phyloP scores from a whole-genome alignment of 2,888 invertebrate genomes.

The Charanyca ferruginea region DNA sequence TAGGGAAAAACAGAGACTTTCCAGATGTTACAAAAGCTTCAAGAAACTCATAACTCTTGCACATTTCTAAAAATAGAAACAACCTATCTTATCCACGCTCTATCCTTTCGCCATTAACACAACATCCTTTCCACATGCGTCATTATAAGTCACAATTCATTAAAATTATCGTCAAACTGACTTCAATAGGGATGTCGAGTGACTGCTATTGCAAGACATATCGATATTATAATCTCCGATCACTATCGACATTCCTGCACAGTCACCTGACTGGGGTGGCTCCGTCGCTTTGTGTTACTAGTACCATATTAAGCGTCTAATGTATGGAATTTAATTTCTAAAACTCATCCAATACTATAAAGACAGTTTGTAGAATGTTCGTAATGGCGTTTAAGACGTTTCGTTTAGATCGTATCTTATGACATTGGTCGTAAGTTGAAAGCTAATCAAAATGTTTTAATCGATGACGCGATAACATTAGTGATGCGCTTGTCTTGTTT shows the following conservation, averaged over 20 bases:
- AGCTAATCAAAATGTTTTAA: conserved; percentile 91
- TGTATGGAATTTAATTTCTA: conserved; percentile 89
- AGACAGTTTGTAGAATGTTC: conserved; percentile 79
- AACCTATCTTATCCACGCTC: conserved; percentile 60
- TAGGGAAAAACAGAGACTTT: background rate
- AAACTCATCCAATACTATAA: conserved; percentile 78
- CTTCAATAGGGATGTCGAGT: conserved; percentile 89
- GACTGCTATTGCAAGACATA: conserved; percentile 86
- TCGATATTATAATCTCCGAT: conserved; percentile 88
- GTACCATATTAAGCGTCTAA: conserved; percentile 89
- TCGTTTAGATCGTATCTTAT: conserved; percentile 83
- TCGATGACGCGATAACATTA: conserved; percentile 89
- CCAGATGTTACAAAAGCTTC: background rate
- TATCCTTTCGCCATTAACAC: conserved; percentile 70
- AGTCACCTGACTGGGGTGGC: conserved; percentile 90
- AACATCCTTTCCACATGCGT: conserved; percentile 84
- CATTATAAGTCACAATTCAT: conserved; percentile 90
- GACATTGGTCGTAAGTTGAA: conserved; percentile 90
- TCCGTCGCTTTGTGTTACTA: conserved; percentile 89
- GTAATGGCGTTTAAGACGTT: conserved; percentile 86
- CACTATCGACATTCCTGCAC: conserved; percentile 88
- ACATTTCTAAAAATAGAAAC: conserved; percentile 5
- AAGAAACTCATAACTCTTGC: conserved; percentile 12
- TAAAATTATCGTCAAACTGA: conserved; percentile 89
- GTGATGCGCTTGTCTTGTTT: conserved; percentile 76